Evolutionary conservation across 2,113 vertebrate genomes (phyloP), one percentile per base, ranked within the genome.

Genomic region (Forbesichthys agassizii): DNA sequence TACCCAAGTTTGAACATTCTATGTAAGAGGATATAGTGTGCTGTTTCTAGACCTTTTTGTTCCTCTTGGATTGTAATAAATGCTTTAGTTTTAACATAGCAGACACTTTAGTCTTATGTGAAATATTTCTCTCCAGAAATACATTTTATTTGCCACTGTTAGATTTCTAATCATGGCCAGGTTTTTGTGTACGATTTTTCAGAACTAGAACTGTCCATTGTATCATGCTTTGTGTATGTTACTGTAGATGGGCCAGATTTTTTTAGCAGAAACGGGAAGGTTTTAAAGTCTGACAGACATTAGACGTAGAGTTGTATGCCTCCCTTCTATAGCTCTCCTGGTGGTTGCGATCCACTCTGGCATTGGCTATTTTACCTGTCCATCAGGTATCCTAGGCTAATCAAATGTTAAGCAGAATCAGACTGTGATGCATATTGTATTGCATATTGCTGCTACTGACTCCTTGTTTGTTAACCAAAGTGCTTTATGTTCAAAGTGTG

Each of bases 21-120:
- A 3, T 3, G 36, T 42, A 42, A 42, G 36, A 42, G 36, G 36
- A 4, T 42, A 3, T 42, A 20, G 12, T 53, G 6, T 3, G n/a
- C 12, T 53, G 27, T 53, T 12, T 55, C 64, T 36, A 61, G 49
- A 77, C 82, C 54, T 58, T 75, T 81, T 79, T 69, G 61, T 77
- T 83, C 82, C 80, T 84, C 78, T 83, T 71, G n/a, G 65, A 64
- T 80, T 14, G 1, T 61, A 62, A 76, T 80, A 56, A 48, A 20
- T 14, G 55, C 65, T 73, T 73, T 67, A 55, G 76, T 20, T 1
- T 55, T 14, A 16, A 3, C 49, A 11, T 20, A 20, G 20, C 20
- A 20, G 20, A 20, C 20, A 20, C 20, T 3, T 69, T 66, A 64
- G 46, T 62, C 33, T 18, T 18, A 70, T 60, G 4, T 73, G 20